phyloP scores from a whole-genome alignment of 2,113 vertebrate species.

The Polypterus senegalus region DNA sequence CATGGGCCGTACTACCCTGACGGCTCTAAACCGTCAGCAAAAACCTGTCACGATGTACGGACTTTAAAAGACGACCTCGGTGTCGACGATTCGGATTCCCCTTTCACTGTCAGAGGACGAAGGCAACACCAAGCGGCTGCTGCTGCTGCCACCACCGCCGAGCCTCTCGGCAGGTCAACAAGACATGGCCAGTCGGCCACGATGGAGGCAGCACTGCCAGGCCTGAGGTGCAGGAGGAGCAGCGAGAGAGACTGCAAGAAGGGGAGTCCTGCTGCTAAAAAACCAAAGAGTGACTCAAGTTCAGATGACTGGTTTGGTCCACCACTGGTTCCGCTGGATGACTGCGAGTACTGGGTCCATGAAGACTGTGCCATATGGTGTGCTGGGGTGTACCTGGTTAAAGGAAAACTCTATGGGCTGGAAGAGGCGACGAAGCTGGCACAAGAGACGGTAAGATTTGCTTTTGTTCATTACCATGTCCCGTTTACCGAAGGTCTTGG shows the following conservation, averaged over 20 bases:
- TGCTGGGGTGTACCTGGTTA: constrained; percentile 53
- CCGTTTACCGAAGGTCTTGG: no score
- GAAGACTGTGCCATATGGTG: constrained; percentile 61
- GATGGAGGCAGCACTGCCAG: constrained; percentile 21
- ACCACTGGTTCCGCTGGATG: constrained; percentile 43
- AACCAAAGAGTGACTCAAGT: constrained; percentile 19
- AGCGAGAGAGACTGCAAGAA: constrained; percentile 9
- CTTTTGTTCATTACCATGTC: background rate
- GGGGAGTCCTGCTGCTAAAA: constrained; percentile 35
- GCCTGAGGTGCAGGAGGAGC: constrained; percentile 14
- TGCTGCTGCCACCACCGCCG: background rate
- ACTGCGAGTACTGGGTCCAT: constrained; percentile 56
- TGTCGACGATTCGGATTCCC: constrained; percentile 42
- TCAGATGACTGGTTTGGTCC: constrained; percentile 51
- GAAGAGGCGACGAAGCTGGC: constrained; percentile 49
- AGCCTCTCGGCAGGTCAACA: constrained; percentile 1
- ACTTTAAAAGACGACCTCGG: constrained; percentile 29
- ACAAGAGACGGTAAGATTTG: constrained; percentile 44
- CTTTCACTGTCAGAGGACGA: constrained; percentile 18
- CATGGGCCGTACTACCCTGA: constrained; percentile 59
- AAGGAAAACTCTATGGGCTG: constrained; percentile 54
- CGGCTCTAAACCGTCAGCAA: constrained; percentile 33
- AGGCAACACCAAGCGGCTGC: constrained; percentile 10
- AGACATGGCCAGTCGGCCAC: constrained; percentile 15
- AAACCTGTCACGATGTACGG: constrained; percentile 18